These are phyloP conservation scores for Uloborus diversus DNA, from an alignment of 1,140 invertebrate species.

Conservation along the genomic window DNA sequence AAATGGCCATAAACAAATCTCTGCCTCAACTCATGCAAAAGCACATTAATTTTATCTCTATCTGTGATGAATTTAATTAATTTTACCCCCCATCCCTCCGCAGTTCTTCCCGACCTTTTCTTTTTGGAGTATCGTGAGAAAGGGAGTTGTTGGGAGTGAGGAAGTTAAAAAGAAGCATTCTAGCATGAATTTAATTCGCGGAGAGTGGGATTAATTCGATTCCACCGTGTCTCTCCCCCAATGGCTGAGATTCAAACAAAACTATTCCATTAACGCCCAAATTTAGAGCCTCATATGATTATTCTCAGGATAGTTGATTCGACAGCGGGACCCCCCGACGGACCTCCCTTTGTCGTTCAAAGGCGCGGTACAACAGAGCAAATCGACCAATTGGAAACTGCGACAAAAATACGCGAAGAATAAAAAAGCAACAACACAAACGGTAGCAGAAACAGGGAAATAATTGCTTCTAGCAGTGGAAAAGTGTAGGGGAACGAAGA, in stretches of 20 bases:
- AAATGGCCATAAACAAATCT: too few species aligned
- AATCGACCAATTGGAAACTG: slow-evolving; percentile 28
- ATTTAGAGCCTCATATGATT: slow-evolving; percentile 37
- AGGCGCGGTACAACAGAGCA: background rate
- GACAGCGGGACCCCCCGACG: background rate
- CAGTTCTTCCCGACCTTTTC: too few species aligned
- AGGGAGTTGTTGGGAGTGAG: too few species aligned
- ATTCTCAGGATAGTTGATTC: slow-evolving; percentile 34
- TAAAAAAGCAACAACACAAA: background rate
- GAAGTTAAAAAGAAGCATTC: background rate
- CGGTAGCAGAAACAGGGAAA: slow-evolving; percentile 20
- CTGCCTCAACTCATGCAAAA: too few species aligned
- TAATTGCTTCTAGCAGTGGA: slow-evolving; percentile 31
- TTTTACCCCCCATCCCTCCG: too few species aligned
- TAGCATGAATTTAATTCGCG: background rate
- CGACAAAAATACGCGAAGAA: slow-evolving; percentile 4
- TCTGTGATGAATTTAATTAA: too few species aligned
- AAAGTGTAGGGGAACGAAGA: background rate
- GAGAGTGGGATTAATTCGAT: background rate
- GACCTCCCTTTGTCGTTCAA: background rate
- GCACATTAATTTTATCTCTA: too few species aligned
- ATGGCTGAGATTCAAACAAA: slow-evolving; percentile 10
- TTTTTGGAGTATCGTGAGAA: too few species aligned
- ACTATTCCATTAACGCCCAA: slow-evolving; percentile 11
- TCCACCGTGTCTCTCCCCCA: background rate